Base-by-base conservation (phyloP, 2,888 invertebrate genomes). In the Carpatolechia fugitivella region DNA sequence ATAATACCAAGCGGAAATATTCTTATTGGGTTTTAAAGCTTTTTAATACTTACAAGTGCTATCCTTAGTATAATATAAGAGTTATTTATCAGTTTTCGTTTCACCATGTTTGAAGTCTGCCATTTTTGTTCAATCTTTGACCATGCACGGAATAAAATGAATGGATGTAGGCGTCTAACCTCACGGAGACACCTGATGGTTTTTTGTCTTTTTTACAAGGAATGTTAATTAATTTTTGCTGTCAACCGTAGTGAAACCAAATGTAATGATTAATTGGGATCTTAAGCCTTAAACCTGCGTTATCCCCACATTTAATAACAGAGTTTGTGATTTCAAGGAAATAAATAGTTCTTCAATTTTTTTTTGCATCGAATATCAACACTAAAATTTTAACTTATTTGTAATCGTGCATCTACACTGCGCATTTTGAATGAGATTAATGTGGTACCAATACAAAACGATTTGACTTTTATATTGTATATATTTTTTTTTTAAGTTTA, bases 211-310 rank as follows among this genome's bases (percentile, higher is more conserved):
- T 85, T 85, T 84, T 77, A 81, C 72, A 74, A 63, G 85, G 88
- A 86, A 89, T 87, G 78, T 88, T 89, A 89, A 89, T 89, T 89
- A 89, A 87, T 87, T 86, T 87, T 83, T 74, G 74, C 82, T 88
- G 89, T 89, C 86, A 84, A 82, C 82, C 76, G 80, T 74, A 75
- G 73, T 76, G 78, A 82, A 83, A 86, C 82, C 85, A 82, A 82
- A 80, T 77, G 73, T 77, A 78, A 82, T 85, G 86, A 89, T 88
- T 85, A 85, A 87, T 86, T 74, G 75, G 75, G 67, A 74, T 75
- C 74, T 77, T 74, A 64, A 44, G 74, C 66, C 50, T 64, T 68
- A 24, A 4, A 73, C 65, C 64, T 65, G 69, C 55, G 62, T 61
- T 62, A 62, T 65, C 60, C n/a, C 29, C 60, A 52, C 41, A 55